These are phyloP conservation scores for Anastrepha obliqua DNA, from an alignment of 1,140 invertebrate species.

Conservation along the genomic window DNA sequence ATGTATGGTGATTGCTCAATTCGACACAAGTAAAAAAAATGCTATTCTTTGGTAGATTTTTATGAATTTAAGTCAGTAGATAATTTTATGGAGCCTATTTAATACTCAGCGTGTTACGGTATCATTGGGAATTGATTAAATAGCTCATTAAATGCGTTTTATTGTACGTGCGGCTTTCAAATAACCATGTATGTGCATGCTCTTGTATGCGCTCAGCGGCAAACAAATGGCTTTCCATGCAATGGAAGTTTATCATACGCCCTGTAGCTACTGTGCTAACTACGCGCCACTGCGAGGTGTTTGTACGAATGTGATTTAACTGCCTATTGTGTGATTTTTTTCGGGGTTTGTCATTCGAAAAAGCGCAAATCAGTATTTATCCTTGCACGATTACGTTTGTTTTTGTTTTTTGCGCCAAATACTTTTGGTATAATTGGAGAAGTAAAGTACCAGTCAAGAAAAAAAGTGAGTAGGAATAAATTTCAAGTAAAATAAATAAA, in stretches of 20 bases:
- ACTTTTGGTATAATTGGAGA: neutral
- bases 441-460: neutral
- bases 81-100: neutral
- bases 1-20: neutral
- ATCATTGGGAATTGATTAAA: neutral
- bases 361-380: neutral
- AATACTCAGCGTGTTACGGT: neutral
- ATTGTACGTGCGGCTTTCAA: neutral
- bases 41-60: too few relatives aligned
- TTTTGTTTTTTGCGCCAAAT: neutral
- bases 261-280: neutral
- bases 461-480: too few relatives aligned
- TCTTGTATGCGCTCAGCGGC: neutral
- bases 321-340: conserved; percentile 25
- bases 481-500: too few relatives aligned
- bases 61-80: neutral
- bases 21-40: too few relatives aligned
- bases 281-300: neutral
- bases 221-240: neutral
- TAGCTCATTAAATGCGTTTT: neutral
- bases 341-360: neutral
- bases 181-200: neutral
- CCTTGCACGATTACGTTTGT: conserved; percentile 28
- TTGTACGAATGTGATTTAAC: neutral
- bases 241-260: conserved; percentile 40